Conservation (phyloP, 2,888 invertebrate species). For the Eristalis pertinax region DNA sequence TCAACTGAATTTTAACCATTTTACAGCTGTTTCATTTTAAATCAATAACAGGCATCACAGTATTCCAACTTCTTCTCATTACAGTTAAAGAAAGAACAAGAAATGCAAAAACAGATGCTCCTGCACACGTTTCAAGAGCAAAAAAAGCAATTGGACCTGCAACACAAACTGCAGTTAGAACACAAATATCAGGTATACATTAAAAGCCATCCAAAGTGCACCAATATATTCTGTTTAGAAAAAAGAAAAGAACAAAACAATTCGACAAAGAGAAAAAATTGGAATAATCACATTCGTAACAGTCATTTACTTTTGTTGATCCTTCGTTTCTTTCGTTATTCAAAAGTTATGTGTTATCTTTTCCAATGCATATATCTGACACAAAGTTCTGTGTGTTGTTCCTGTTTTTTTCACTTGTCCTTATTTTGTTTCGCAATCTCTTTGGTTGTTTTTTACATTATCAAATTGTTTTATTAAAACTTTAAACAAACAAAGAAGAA, state of each 20-base stretch:
- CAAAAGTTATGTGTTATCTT: not conserved
- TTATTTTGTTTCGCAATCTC: constrained; percentile 9
- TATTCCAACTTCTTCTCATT: constrained; percentile 55
- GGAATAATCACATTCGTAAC: constrained; percentile 26
- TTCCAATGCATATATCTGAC: not conserved
- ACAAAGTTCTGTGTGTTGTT: constrained; percentile 11
- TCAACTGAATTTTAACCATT: not conserved
- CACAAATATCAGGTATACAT: constrained; percentile 91
- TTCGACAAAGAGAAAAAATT: constrained; percentile 55
- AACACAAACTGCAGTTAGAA: constrained; percentile 94
- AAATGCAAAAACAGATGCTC: constrained; percentile 94
- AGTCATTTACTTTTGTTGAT: not conserved
- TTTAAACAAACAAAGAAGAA: constrained; percentile 50
- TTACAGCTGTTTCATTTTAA: constrained; percentile 24
- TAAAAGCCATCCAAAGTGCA: not conserved
- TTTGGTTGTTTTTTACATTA: constrained; percentile 55
- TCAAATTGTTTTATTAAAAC: constrained; percentile 36
- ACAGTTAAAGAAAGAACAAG: constrained; percentile 96
- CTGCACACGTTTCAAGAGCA: constrained; percentile 96
- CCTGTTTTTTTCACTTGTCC: constrained; percentile 54
- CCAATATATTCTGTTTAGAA: not conserved
- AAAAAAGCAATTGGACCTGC: constrained; percentile 93
- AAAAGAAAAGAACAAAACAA: constrained; percentile 12
- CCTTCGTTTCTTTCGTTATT: constrained; percentile 14
- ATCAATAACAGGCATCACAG: constrained; percentile 67